phyloP scores from a whole-genome alignment of 2,113 vertebrate species.

The Dolichallabes microphthalmus region DNA sequence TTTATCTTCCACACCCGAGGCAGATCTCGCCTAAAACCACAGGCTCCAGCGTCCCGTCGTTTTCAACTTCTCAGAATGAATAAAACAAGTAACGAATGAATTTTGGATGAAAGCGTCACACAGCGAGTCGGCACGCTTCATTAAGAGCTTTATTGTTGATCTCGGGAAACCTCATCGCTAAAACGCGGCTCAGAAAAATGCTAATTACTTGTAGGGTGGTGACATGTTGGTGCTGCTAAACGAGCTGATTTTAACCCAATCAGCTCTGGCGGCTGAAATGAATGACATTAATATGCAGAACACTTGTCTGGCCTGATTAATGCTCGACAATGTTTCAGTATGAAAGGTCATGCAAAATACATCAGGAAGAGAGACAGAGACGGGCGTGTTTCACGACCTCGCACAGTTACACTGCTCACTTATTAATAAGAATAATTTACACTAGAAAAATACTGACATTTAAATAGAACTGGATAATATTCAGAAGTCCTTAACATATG shows the following conservation, averaged over 20 bases:
- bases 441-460: neutral
- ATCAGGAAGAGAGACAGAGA: constrained; percentile 18
- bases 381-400: neutral
- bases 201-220: constrained; percentile 64
- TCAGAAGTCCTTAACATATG: neutral
- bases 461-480: neutral
- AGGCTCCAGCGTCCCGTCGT: constrained; percentile 63
- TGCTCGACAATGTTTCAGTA: constrained; percentile 35
- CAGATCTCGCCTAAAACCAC: constrained; percentile 56
- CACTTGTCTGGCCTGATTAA: constrained; percentile 61
- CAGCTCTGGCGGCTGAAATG: constrained; percentile 61
- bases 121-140: constrained; percentile 68
- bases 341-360: constrained; percentile 53
- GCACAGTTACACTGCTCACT: neutral
- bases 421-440: neutral
- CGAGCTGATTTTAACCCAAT: constrained; percentile 72
- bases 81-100: constrained; percentile 79
- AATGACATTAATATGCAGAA: constrained; percentile 67
- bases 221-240: constrained; percentile 67
- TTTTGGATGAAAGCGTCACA: constrained; percentile 76
- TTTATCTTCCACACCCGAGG: neutral
- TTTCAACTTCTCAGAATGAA: constrained; percentile 73
- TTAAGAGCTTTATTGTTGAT: constrained; percentile 78
- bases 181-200: constrained; percentile 55
- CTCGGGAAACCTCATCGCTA: constrained; percentile 67